Conservation (phyloP, 35 echinoderm and acorn worm genomes). For the Ptychodera flava region DNA sequence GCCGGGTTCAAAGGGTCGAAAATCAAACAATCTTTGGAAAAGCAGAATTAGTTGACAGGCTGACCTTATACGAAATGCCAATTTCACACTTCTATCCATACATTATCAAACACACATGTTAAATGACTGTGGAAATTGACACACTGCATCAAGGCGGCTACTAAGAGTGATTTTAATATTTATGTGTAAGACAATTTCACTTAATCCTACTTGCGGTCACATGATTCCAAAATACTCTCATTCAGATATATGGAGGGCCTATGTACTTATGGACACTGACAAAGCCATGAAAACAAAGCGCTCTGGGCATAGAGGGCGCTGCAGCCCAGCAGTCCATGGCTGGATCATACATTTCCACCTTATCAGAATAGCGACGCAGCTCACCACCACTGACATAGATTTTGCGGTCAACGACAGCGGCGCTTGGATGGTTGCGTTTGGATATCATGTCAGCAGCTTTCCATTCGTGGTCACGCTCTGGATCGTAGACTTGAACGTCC, state of each 20-base stretch:
- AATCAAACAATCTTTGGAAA: too few relatives aligned
- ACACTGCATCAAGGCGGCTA: too few relatives aligned
- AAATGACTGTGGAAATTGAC: too few relatives aligned
- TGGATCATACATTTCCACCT: slow-evolving; percentile 56
- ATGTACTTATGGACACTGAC: slow-evolving; percentile 51
- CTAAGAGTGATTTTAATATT: too few relatives aligned
- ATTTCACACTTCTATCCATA: too few relatives aligned
- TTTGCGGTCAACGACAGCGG: slow-evolving; percentile 38
- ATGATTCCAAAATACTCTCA: too few relatives aligned
- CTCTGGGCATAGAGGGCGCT: slow-evolving; percentile 43
- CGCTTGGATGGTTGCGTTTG: slow-evolving; percentile 65
- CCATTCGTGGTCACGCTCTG: slow-evolving; percentile 18
- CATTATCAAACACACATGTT: too few relatives aligned
- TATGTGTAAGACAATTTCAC: too few relatives aligned
- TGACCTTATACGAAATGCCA: too few relatives aligned
- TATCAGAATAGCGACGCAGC: slow-evolving; percentile 45
- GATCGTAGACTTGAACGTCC: slow-evolving; percentile 56
- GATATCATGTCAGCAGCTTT: slow-evolving; percentile 48
- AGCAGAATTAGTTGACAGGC: too few relatives aligned
- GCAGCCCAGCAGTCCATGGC: slow-evolving; percentile 27
- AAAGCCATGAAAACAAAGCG: slow-evolving; percentile 73
- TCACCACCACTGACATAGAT: slow-evolving; percentile 73
- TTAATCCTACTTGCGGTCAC: too few relatives aligned
- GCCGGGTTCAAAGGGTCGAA: too few relatives aligned
- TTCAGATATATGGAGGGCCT: slow-evolving; percentile 45